Evolutionary conservation across 2,797 vertebrate genomes (phyloP), one percentile per base, ranked within the genome.

Genomic region (Oryzias sinensis): DNA sequence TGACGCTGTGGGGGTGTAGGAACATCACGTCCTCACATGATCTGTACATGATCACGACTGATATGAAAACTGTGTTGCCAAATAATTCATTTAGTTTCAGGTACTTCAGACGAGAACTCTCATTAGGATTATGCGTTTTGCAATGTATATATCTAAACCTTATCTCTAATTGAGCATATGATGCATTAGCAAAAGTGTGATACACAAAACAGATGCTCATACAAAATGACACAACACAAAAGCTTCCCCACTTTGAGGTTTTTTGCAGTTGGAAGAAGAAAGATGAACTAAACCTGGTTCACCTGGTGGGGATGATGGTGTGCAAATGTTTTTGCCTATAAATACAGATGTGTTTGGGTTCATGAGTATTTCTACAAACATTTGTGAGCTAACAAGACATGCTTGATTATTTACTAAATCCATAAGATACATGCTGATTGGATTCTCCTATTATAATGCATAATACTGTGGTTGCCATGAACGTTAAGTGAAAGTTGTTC

Each of bases 1-100:
- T 83, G 49, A 50, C 65, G 73, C 55, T 70, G 79, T 65, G 79
- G 52, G 63, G 68, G 67, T 82, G 76, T 72, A 82, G 76, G 80
- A 65, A 87, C 84, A 81, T 70, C 59, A 68, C 70, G 82, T 85
- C 58, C 75, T 76, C 78, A 72, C 74, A 79, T 22, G 20, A 22
- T 22, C 45, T 47, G 27, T 33, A 13, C 41, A 53, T 18, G 18
- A 63, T 42, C 42, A 50, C n/a, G 63, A 37, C 43, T 33, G n/a
- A 51, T 41, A 25, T 44, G 18, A 63, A 18, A 42, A 49, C 13
- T 45, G 13, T 42, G 11, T 13, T 41, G 9, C 2, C 9, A 11
- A 37, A 9, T 3, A 37, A 37, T 37, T 11, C 33, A 37, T 37
- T 3, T 37, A 37, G 33, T 11, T 47, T 43, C 4, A 48, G 43